Percentiles rank a stretch among this genome's conserved stretches.
Conservation (phyloP, 2,888 invertebrate genomes). For the Perizoma flavofasciatum region DNA sequence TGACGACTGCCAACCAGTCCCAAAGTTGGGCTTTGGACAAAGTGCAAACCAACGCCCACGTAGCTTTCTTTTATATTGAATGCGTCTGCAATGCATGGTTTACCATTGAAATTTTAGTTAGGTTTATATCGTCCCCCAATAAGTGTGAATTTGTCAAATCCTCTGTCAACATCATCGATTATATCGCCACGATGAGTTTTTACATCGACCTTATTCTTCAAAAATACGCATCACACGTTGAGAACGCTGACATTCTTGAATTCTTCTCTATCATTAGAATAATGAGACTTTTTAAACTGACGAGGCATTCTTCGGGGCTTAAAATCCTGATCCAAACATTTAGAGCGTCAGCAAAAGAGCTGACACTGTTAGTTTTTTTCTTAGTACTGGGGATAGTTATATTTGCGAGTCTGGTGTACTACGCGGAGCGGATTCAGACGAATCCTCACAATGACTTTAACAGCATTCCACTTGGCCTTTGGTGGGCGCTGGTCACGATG, state of each 20-base stretch:
- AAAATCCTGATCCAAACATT: conserved; percentile 99
- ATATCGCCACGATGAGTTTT: conserved; percentile 99
- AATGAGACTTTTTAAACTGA: conserved; percentile 98
- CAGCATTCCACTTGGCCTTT: conserved; percentile 98
- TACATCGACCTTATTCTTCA: conserved; percentile 97
- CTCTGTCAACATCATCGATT: conserved; percentile 99
- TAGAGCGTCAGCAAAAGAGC: conserved; percentile 98
- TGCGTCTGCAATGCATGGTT: conserved; percentile 99
- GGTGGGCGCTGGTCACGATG: conserved; percentile 99
- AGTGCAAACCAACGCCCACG: conserved; percentile 96
- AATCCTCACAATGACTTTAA: conserved; percentile 99
- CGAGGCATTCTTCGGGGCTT: conserved; percentile 97
- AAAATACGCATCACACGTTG: conserved; percentile 94
- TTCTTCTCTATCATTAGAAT: conserved; percentile 99
- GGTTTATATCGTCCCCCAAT: conserved; percentile 96
- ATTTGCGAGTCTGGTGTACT: conserved; percentile 98
- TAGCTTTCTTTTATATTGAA: conserved; percentile 99
- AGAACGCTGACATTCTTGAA: conserved; percentile 98
- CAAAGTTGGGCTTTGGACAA: conserved; percentile 94
- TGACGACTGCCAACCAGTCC: conserved; percentile 89
- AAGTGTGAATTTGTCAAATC: conserved; percentile 97
- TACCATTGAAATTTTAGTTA: conserved; percentile 96
- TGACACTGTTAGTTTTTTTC: conserved; percentile 98
- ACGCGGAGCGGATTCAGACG: conserved; percentile 97
- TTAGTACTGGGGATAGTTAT: conserved; percentile 98